Base-by-base conservation (phyloP, 2,888 invertebrate genomes). In the Agrochola circellaris region DNA sequence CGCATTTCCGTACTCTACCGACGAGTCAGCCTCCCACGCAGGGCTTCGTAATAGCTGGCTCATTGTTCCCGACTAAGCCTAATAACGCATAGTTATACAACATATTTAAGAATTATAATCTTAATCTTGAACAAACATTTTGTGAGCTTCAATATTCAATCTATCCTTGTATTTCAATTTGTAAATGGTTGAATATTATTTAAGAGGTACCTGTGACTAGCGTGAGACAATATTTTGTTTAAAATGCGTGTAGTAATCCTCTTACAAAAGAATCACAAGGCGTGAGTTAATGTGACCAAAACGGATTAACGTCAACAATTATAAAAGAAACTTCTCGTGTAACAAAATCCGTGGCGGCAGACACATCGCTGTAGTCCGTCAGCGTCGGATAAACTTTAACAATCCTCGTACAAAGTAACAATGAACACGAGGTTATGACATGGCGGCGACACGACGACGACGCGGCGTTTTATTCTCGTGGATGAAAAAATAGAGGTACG, bases 301-400 rank as follows among this genome's bases (percentile, higher is more conserved):
- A 93, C 93, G 92, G 94, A 95, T 95, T 93, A 95, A 89, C 87
- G 90, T 89, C 91, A 87, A 91, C 91, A 90, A 90, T 90, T 91
- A 88, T 90, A 92, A 93, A 92, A 89, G 88, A 85, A 73, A 81
- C 75, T 80, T 84, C 75, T 85, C 82, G 54, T 77, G 73, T 83
- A 77, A 83, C 83, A 86, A 82, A 78, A 83, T 71, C 64, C 75
- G 60, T 75, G 75, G 79, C 51, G 74, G 74, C 51, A 79, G 79
- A 77, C 74, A 66, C 72, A 67, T 77, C 75, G 64, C 69, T 78
- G 71, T 77, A 81, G 68, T 82, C 83, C 62, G 75, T 83, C 79
- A 68, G 76, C 69, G 74, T 79, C 51, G 74, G 87, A 88, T 90
- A 83, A 88, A 85, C 83, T 88, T 81, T 79, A 82, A 87, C 76